Conservation (phyloP, 2,888 invertebrate species). For the Nephrotoma appendiculata region DNA sequence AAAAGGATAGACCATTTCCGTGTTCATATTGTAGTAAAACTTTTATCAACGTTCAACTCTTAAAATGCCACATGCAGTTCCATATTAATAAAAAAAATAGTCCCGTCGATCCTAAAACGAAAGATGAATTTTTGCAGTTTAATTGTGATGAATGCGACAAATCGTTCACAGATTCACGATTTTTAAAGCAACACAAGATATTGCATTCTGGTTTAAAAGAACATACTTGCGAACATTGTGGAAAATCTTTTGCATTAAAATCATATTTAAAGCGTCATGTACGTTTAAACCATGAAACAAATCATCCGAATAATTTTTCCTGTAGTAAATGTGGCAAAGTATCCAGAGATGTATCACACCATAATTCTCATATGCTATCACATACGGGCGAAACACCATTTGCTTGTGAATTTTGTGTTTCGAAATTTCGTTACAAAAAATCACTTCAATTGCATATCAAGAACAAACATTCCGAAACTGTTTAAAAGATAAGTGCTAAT, state of each 20-base stretch:
- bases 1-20: neutral
- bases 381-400: neutral
- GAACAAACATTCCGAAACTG: too few species aligned
- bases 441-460: too few species aligned
- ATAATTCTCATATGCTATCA: neutral
- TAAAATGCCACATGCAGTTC: neutral
- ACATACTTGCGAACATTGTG: neutral
- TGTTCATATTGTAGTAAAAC: neutral
- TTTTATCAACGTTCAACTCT: neutral
- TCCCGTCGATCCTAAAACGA: neutral
- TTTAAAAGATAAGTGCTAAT: too few species aligned
- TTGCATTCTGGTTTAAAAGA: neutral
- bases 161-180: neutral
- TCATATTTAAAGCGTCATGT: neutral
- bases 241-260: neutral
- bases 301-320: neutral
- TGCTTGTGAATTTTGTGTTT: too few species aligned
- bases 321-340: neutral
- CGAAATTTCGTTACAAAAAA: too few species aligned
- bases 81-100: neutral
- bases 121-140: neutral
- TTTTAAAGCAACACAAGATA: neutral
- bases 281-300: neutral
- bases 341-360: neutral
- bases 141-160: neutral